Evolutionary conservation across 2,888 invertebrate genomes (phyloP).

Genomic region (Busseola fusca): DNA sequence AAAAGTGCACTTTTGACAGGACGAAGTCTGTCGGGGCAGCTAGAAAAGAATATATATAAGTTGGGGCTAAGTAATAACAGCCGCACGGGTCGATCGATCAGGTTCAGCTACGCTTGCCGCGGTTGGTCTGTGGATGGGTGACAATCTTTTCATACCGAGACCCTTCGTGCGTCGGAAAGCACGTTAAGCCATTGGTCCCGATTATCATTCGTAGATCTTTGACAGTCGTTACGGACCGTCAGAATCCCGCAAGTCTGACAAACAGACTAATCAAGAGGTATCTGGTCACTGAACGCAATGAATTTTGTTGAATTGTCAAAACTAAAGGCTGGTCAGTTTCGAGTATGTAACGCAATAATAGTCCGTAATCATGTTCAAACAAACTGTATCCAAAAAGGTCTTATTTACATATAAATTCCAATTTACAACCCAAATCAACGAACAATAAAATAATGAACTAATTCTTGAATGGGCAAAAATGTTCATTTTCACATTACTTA

Average conservation of each 20-base stretch:
- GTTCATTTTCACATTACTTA: slow-evolving; percentile 3
- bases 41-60: too few species aligned
- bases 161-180: background rate
- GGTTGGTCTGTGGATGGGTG: too few species aligned
- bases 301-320: background rate
- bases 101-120: too few species aligned
- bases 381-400: slow-evolving; percentile 6
- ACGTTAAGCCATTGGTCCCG: background rate
- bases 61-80: too few species aligned
- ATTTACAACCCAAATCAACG: slow-evolving; percentile 10
- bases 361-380: slow-evolving; percentile 1
- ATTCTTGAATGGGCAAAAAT: background rate
- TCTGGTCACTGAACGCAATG: background rate
- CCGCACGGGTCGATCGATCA: too few species aligned
- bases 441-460: background rate
- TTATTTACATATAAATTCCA: slow-evolving; percentile 27
- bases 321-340: too few species aligned
- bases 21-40: too few species aligned
- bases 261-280: background rate
- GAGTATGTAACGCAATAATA: background rate
- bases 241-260: background rate
- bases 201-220: background rate
- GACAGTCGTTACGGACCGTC: background rate
- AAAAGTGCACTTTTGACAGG: too few species aligned
- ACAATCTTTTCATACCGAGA: too few species aligned